Conservation (phyloP, 2,113 vertebrate species). For the Eptesicus fuscus region DNA sequence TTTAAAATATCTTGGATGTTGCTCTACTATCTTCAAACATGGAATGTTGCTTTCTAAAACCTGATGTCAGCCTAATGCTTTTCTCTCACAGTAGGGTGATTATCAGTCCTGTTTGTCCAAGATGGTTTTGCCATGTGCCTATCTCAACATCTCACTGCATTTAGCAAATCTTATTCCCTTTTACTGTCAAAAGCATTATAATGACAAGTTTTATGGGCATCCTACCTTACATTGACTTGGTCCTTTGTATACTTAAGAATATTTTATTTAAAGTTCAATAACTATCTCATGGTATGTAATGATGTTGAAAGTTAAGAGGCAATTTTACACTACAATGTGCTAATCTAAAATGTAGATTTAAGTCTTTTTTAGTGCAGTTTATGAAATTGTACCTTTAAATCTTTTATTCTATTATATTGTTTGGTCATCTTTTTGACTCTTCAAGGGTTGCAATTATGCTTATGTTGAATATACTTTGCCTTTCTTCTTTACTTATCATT, state of each 20-base stretch:
- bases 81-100: not conserved
- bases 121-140: not conserved
- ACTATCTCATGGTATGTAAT: not conserved
- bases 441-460: not conserved
- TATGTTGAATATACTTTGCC: not conserved
- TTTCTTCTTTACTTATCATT: not conserved
- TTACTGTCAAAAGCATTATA: not conserved
- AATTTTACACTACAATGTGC: not conserved
- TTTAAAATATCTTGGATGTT: not conserved
- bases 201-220: not conserved
- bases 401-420: too few species aligned
- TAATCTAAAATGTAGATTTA: not conserved
- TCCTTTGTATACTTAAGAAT: not conserved
- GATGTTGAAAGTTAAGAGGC: not conserved
- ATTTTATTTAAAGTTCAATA: not conserved
- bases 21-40: not conserved
- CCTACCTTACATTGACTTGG: not conserved
- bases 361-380: not conserved
- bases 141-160: not conserved
- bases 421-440: not conserved
- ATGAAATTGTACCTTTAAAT: not conserved
- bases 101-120: not conserved
- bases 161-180: not conserved
- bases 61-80: not conserved
- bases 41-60: not conserved